Evolutionary conservation across 2,113 vertebrate species (phyloP).

Genomic region (Alouatta palliata): DNA sequence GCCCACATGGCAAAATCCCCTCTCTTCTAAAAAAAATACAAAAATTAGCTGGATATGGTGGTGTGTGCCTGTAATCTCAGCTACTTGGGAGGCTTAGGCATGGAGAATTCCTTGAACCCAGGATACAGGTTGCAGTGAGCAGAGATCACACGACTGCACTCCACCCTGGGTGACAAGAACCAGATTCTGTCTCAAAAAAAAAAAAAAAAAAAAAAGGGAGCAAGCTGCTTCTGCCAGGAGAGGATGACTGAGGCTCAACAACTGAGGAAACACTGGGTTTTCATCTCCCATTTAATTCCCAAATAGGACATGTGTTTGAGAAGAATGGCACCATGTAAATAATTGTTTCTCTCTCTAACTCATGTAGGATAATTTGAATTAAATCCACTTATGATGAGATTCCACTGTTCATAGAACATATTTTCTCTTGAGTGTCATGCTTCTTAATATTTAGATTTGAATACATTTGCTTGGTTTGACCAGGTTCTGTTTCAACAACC

Average conservation of each 20-base stretch:
- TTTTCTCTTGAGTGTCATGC: background rate
- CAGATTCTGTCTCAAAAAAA: too few species aligned
- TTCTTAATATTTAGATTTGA: background rate
- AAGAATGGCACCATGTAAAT: background rate
- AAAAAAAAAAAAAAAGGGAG: too few species aligned
- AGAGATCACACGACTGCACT: too few species aligned
- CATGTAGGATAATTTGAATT: background rate
- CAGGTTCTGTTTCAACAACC: background rate
- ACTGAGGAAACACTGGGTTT: background rate
- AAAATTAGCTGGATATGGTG: too few species aligned
- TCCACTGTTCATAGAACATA: background rate
- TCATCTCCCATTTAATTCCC: background rate
- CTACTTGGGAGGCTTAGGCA: too few species aligned
- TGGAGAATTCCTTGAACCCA: too few species aligned
- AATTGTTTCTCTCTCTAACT: background rate
- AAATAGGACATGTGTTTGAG: background rate
- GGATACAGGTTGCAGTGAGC: too few species aligned
- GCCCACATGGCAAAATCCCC: too few species aligned
- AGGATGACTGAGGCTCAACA: background rate
- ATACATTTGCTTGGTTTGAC: background rate
- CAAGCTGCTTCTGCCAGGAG: background rate
- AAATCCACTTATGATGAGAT: background rate
- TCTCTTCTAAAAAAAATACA: too few species aligned
- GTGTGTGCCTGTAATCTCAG: too few species aligned
- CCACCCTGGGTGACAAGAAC: too few species aligned